Base-by-base conservation (phyloP, 2,113 vertebrate genomes). In the Galemys pyrenaicus region DNA sequence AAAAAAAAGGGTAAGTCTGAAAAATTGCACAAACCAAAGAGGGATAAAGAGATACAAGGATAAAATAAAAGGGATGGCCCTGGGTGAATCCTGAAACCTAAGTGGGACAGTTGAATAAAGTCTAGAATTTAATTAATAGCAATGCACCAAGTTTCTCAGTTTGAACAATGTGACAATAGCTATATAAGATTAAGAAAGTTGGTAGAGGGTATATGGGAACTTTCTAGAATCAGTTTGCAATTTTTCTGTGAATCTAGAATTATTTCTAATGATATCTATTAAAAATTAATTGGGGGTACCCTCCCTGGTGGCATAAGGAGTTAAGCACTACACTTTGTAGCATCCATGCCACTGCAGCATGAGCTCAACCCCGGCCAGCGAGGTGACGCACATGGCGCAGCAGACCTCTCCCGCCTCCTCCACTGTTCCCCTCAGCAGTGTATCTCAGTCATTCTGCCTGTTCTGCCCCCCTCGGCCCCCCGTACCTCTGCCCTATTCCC, bases 41-140 rank as follows among this genome's bases (percentile, higher is more conserved):
- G 51, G 35, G 74, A 2, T 15, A 56, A 28, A 41, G 11, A 28
- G 13, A 64, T 0, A 4, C 0, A 12, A 11, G 1, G 2, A 32
- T 26, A 13, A 68, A 80, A 54, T 10, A 24, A 30, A 24, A 5
- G 0, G 0, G 6, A 41, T 26, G 28, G 6, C 30, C 65, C 35
- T 62, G 39, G 73, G 2, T 81, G 22, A 28, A 82, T 68, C 17
- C n/a, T 19, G 30, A 30, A 62, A 62, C 28, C 35, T 32, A 4
- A 4, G 0, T 5, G 11, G 20, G 13, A 12, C 54, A 37, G 15
- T 1, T 13, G 32, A 32, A 49, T 44, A 3, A 60, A 44, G 44
- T 13, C 54, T 11, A 24, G 24, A 54, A n/a, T 49, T 75, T 15
- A 68, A 11, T 28, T 35, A 32, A 71, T 1, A 51, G 15, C 13